A percentile compares a stretch with the other conserved stretches of the same genome.
Conservation (phyloP, 2,888 invertebrate genomes). For the Erannis defoliaria region DNA sequence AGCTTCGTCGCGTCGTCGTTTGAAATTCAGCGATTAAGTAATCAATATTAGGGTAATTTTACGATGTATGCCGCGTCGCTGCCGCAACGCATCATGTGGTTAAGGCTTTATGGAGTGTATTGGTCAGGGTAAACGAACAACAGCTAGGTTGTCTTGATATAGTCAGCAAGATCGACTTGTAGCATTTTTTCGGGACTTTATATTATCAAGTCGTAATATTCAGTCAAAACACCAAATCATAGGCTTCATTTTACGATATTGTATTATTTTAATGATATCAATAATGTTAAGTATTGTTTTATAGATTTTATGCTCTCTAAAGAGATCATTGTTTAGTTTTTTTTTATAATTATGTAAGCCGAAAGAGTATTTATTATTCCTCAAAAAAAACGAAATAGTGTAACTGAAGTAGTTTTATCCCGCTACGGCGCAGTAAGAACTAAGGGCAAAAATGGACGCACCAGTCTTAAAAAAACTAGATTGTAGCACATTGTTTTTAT, state of each 20-base stretch:
- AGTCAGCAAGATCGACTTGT: slow-evolving; percentile 73
- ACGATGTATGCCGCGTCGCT: not conserved
- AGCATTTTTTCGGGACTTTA: slow-evolving; percentile 53
- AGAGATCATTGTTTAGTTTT: slow-evolving; percentile 47
- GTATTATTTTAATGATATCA: slow-evolving; percentile 26
- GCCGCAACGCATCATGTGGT: not conserved
- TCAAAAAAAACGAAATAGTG: slow-evolving; percentile 43
- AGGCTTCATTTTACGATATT: slow-evolving; percentile 38
- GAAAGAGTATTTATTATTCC: slow-evolving; percentile 53
- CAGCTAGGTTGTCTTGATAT: slow-evolving; percentile 78
- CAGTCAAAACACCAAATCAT: slow-evolving; percentile 19
- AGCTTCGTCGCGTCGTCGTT: not conserved
- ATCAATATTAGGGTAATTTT: not conserved
- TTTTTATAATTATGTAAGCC: slow-evolving; percentile 42
- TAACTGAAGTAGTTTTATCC: slow-evolving; percentile 54
- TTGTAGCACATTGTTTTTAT: slow-evolving; percentile 67
- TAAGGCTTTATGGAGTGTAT: not conserved
- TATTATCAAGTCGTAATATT: slow-evolving; percentile 43
- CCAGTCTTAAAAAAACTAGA: slow-evolving; percentile 77
- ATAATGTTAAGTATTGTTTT: slow-evolving; percentile 29
- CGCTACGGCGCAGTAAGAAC: slow-evolving; percentile 39
- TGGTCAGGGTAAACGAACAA: slow-evolving; percentile 39
- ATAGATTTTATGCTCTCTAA: slow-evolving; percentile 55
- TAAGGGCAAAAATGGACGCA: slow-evolving; percentile 71
- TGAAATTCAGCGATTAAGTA: not conserved